Percentiles rank a stretch among this genome's conserved stretches.
phyloP scores from a whole-genome alignment of 2,888 invertebrate genomes.

The Marronus borbonicus region DNA sequence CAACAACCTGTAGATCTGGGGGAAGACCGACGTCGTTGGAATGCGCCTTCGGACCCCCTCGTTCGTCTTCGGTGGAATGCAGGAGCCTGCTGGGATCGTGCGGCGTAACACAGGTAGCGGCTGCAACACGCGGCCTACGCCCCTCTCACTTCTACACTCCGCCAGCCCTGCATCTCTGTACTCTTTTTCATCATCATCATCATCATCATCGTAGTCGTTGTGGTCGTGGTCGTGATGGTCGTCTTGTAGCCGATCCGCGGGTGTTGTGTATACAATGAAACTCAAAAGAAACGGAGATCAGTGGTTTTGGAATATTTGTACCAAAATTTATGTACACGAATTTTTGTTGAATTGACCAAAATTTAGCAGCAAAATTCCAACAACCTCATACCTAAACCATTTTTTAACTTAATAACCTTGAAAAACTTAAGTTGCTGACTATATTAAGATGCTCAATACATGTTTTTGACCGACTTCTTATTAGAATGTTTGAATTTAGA shows the following conservation, averaged over 20 bases:
- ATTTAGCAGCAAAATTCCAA: too few species aligned
- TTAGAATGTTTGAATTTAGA: too few species aligned
- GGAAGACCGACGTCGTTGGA: slow-evolving; percentile 69
- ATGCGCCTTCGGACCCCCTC: slow-evolving; percentile 70
- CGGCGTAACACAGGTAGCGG: slow-evolving; percentile 68
- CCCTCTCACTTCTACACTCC: slow-evolving; percentile 59
- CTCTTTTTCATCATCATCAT: slow-evolving; percentile 41
- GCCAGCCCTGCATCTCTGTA: slow-evolving; percentile 25
- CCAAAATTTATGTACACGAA: too few species aligned
- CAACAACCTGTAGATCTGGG: slow-evolving; percentile 58
- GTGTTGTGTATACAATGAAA: slow-evolving; percentile 28
- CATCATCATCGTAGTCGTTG: slow-evolving; percentile 30
- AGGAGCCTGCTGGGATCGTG: slow-evolving; percentile 70
- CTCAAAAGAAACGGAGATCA: neutral
- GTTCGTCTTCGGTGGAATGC: slow-evolving; percentile 75
- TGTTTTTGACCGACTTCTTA: too few species aligned
- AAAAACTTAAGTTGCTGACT: too few species aligned
- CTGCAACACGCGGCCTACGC: slow-evolving; percentile 59
- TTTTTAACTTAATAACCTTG: too few species aligned
- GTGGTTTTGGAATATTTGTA: neutral
- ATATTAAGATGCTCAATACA: too few species aligned
- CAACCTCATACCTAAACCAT: too few species aligned
- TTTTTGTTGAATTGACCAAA: too few species aligned
- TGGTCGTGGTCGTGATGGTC: slow-evolving; percentile 27
- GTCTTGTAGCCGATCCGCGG: slow-evolving; percentile 21